Evolutionary conservation across 2,113 vertebrate genomes (phyloP).

Genomic region (Myrmophylax atrothorax): DNA sequence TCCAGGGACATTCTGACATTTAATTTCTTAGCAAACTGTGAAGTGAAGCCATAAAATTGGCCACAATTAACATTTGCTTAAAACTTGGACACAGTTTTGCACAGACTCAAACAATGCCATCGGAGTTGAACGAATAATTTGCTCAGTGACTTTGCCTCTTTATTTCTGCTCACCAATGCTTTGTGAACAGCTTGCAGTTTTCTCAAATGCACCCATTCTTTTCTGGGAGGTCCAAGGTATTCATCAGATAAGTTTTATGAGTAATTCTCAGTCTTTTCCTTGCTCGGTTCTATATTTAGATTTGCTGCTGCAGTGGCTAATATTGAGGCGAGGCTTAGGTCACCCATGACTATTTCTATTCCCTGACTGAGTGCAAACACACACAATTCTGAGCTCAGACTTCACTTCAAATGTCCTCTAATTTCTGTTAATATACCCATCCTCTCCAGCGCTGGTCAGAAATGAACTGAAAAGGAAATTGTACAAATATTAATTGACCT

Average conservation of each 20-base stretch:
- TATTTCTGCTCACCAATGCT: not conserved
- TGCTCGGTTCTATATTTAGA: conserved; percentile 8
- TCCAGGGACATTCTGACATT: conserved; percentile 37
- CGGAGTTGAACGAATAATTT: not conserved
- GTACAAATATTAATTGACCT: conserved; percentile 9
- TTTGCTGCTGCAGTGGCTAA: conserved; percentile 29
- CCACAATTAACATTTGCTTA: conserved; percentile 37
- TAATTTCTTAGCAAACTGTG: conserved; percentile 22
- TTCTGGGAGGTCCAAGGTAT: not conserved
- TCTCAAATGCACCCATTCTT: not conserved
- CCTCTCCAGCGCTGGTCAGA: not conserved
- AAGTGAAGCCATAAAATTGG: not conserved
- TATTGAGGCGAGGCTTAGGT: conserved; percentile 22
- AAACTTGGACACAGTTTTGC: not conserved
- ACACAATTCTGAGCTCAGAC: not conserved
- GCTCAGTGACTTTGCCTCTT: not conserved
- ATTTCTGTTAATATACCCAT: not conserved
- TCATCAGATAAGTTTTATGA: conserved; percentile 35
- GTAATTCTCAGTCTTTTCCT: conserved; percentile 2
- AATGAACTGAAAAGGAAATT: not conserved
- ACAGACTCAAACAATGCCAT: not conserved
- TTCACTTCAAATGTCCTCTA: not conserved
- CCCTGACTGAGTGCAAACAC: not conserved
- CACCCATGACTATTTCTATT: not conserved
- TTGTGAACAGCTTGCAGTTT: not conserved